A percentile compares a stretch with the other conserved stretches of the same genome.
phyloP scores from a whole-genome alignment of 2,888 invertebrate species.

The Lepeophtheirus nordmannii region DNA sequence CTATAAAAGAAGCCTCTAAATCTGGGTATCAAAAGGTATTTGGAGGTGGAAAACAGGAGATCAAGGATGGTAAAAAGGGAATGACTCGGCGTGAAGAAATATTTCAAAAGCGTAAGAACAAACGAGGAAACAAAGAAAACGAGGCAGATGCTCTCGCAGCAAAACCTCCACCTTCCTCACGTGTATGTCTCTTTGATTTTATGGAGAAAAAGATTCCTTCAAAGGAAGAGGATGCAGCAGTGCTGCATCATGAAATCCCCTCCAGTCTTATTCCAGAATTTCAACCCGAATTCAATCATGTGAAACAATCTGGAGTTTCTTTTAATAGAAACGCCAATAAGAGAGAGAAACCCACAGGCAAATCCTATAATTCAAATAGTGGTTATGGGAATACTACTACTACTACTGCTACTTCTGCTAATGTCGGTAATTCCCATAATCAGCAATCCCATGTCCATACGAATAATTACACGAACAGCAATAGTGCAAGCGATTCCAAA shows the following conservation, averaged over 20 bases:
- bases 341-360: background rate
- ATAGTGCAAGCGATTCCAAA: background rate
- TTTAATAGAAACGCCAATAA: background rate
- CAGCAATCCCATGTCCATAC: too few species aligned
- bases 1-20: slow-evolving; percentile 70
- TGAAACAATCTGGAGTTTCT: too few species aligned
- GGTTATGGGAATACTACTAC: too few species aligned
- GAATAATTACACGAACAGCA: background rate
- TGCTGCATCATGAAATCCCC: too few species aligned
- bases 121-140: slow-evolving; percentile 13
- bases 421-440: too few species aligned
- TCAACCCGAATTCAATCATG: too few species aligned
- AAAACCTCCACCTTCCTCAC: slow-evolving; percentile 32
- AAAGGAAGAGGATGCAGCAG: background rate
- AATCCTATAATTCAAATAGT: too few species aligned
- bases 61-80: slow-evolving; percentile 11
- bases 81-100: background rate
- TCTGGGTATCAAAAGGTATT: slow-evolving; percentile 30
- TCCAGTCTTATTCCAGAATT: too few species aligned
- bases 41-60: slow-evolving; percentile 14
- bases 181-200: slow-evolving; percentile 34
- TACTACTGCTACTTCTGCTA: too few species aligned
- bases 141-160: slow-evolving; percentile 3
- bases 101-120: background rate
- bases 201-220: slow-evolving; percentile 32